Base-by-base conservation (phyloP, 2,797 vertebrate genomes). In the Benthosema pterotum region DNA sequence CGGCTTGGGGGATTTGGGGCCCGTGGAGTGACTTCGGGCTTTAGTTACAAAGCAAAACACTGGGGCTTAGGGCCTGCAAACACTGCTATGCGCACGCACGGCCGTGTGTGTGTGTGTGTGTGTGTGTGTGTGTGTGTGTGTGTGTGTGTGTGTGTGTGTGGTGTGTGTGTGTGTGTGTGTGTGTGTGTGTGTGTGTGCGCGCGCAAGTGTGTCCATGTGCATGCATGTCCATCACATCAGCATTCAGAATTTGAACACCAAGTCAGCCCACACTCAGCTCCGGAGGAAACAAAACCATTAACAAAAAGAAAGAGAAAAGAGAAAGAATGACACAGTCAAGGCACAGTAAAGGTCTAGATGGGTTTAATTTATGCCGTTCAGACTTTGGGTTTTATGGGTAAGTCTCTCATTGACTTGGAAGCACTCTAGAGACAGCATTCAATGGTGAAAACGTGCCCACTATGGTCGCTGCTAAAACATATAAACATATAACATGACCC, bases 11-110 rank as follows among this genome's bases (percentile, higher is more conserved):
- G 79, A 80, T 89, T 83, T 84, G 86, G 78, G 87, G 84, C 85
- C 84, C 77, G 50, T 15, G 42, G 72, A 83, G 74, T 38, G 65
- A 84, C 81, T 84, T 49, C 61, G 63, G 86, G 77, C 63, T 89
- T 88, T 78, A 72, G 89, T 90, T 90, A 88, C 89, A 88, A 87
- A 88, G 83, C 78, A 90, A 91, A 90, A 88, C 83, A 87, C 72
- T 12, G 0, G 60, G 61, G 67, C 65, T 69, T 67, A 74, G 78
- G 67, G 72, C 68, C 67, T 83, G 60, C 57, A 57, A 85, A 73
- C 11, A 22, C 52, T 72, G 71, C 58, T 64, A 76, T 71, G 22
- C 18, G 43, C 32, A 38, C 52, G 49, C 42, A 11, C 38, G n/a
- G n/a, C n/a, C n/a, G 19, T 50, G 47, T 50, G 47, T 46, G 56